These are phyloP conservation scores for Temnothorax rugatulus DNA, from an alignment of 2,888 invertebrate species.

Conservation along the genomic window DNA sequence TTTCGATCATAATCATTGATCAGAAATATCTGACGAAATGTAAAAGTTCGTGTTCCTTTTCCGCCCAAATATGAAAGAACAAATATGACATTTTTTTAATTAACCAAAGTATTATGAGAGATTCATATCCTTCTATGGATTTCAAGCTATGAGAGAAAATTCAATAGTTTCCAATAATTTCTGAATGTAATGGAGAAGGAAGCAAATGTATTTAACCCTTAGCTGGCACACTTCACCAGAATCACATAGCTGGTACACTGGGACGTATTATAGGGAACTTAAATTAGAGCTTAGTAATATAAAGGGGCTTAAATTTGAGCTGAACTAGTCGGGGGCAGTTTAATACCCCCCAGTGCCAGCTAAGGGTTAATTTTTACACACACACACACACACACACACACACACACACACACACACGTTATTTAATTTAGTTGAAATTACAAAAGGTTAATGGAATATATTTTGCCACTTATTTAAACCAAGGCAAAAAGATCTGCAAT, in stretches of 20 bases:
- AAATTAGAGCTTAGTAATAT: no score
- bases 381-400: no score
- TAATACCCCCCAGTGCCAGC: no score
- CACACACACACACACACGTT: background rate
- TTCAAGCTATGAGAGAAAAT: background rate
- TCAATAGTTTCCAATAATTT: background rate
- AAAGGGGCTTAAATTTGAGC: no score
- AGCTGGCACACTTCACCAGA: no score
- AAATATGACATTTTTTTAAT: conserved; percentile 1
- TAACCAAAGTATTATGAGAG: conserved; percentile 1
- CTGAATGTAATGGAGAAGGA: background rate
- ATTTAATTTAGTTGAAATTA: background rate
- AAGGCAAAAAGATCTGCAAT: conserved; percentile 1
- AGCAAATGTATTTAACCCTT: background rate
- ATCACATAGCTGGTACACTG: no score
- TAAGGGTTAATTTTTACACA: no score
- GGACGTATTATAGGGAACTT: no score
- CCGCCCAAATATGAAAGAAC: background rate
- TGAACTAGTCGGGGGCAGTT: no score
- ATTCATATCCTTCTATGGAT: background rate
- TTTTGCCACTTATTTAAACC: conserved; percentile 32
- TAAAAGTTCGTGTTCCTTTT: background rate
- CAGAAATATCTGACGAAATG: conserved; percentile 9
- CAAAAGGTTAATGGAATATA: background rate
- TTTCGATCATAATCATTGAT: conserved; percentile 26